phyloP scores from a whole-genome alignment of 1,140 invertebrate species.

The Formica selysi region DNA sequence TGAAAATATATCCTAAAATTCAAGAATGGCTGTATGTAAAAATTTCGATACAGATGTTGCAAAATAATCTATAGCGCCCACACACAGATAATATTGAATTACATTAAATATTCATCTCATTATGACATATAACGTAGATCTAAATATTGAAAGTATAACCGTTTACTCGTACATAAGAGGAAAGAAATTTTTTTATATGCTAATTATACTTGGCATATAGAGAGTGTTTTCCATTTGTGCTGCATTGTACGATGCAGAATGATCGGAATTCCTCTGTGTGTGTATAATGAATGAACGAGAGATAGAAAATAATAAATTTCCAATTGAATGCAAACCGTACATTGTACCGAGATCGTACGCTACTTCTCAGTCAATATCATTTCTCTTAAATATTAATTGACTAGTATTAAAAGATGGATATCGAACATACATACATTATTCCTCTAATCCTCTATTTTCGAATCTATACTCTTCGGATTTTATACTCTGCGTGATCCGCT shows the following conservation, averaged over 20 bases:
- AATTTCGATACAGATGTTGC: neutral
- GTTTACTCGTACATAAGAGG: conserved; percentile 13
- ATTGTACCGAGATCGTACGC: neutral
- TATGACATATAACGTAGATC: neutral
- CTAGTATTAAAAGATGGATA: conserved; percentile 66
- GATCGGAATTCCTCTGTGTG: neutral
- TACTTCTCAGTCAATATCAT: neutral
- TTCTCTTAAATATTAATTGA: conserved; percentile 71
- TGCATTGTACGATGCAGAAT: neutral
- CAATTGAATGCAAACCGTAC: neutral
- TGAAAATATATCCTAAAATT: neutral
- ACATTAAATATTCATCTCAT: neutral
- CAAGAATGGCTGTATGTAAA: neutral
- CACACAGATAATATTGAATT: conserved; percentile 1
- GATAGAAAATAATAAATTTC: neutral
- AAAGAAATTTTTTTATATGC: conserved; percentile 25
- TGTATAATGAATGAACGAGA: conserved; percentile 1
- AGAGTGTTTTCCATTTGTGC: conserved; percentile 1
- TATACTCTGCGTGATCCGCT: neutral
- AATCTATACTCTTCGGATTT: neutral
- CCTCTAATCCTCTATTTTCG: conserved; percentile 14
- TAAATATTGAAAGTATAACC: conserved; percentile 19
- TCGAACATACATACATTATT: neutral
- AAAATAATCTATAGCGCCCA: neutral
- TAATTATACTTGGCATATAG: neutral